These are phyloP conservation scores for Neoarius graeffei DNA, from an alignment of 2,113 vertebrate species.

Conservation along the genomic window DNA sequence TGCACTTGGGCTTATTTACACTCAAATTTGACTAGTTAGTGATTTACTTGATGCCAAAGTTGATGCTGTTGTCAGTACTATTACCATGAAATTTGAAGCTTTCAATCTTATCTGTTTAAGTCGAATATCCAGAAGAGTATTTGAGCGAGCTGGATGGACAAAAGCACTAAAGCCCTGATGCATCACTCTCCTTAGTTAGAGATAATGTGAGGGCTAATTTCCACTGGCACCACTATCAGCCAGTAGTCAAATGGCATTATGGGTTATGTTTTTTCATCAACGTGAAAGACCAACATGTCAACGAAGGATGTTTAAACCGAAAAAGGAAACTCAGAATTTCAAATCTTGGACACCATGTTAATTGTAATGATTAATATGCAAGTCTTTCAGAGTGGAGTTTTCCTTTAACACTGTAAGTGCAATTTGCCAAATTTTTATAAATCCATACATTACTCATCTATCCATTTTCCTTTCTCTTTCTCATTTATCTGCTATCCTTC, in stretches of 20 bases:
- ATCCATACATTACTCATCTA: constrained; percentile 52
- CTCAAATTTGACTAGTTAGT: background rate
- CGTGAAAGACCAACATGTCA: background rate
- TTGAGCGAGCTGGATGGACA: background rate
- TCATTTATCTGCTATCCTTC: constrained; percentile 63
- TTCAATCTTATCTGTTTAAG: background rate
- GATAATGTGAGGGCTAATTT: background rate
- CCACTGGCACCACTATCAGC: background rate
- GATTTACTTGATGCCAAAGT: background rate
- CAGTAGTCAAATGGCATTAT: background rate
- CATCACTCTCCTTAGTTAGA: background rate
- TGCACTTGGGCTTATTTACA: background rate
- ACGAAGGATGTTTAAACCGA: background rate
- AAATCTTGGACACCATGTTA: background rate
- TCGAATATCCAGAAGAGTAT: background rate
- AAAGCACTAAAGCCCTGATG: background rate
- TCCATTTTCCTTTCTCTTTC: constrained; percentile 44
- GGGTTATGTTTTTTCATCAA: background rate
- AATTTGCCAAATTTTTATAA: constrained; percentile 8
- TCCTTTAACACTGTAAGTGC: background rate
- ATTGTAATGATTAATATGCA: background rate
- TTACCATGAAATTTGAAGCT: background rate
- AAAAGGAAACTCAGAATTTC: background rate
- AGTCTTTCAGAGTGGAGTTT: background rate
- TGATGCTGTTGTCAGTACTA: background rate